phyloP scores from a whole-genome alignment of 2,797 vertebrate genomes.

The Balearica regulorum region DNA sequence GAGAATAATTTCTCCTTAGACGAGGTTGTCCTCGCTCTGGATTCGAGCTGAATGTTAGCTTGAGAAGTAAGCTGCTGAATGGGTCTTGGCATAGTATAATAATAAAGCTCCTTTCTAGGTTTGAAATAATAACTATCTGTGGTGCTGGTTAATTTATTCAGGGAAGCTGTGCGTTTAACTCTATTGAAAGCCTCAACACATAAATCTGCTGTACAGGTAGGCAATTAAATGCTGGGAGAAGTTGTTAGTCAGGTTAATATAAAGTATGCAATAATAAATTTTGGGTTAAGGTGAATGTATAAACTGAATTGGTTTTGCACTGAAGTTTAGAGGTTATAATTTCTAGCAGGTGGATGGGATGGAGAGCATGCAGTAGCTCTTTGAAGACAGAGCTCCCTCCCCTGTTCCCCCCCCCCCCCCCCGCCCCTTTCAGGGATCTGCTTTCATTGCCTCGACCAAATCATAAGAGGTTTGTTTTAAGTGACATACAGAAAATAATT shows the following conservation, averaged over 20 bases:
- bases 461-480: neutral
- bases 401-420: neutral
- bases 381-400: neutral
- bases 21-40: neutral
- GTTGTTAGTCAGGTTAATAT: constrained; percentile 18
- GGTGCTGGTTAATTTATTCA: constrained; percentile 33
- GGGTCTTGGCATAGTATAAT: neutral
- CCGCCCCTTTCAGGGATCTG: neutral
- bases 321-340: constrained; percentile 57
- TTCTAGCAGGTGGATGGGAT: constrained; percentile 62
- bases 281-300: neutral
- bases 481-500: neutral
- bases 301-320: constrained; percentile 50
- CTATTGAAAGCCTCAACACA: constrained; percentile 26
- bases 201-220: constrained; percentile 26
- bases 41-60: neutral
- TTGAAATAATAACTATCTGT: constrained; percentile 46
- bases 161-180: constrained; percentile 41
- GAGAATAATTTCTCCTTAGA: constrained; percentile 18
- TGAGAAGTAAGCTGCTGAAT: constrained; percentile 12
- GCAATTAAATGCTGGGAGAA: constrained; percentile 43
- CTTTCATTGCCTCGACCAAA: neutral
- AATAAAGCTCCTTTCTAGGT: constrained; percentile 19
- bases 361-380: neutral
- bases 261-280: constrained; percentile 54